Base-by-base conservation (phyloP, 2,797 vertebrate species). In the Megaceryle alcyon region DNA sequence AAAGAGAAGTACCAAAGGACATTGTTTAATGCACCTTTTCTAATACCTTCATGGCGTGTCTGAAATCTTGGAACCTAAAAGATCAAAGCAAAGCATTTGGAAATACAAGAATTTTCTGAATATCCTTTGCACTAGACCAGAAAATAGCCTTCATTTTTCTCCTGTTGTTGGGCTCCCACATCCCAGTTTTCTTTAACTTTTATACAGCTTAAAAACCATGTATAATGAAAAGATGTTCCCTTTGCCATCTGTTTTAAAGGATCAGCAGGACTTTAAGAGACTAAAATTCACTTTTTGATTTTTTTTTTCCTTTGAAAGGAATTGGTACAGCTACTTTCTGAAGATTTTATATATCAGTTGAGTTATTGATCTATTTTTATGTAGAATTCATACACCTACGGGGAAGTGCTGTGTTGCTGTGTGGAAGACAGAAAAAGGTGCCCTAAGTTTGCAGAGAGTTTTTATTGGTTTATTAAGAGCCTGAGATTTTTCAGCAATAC, bases 291-390 rank as follows among this genome's bases (percentile, higher is more conserved):
- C 69, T 85, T 88, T 96, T 73, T 97, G 86, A 93, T 95, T 95
- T 91, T 56, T 33, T 61, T 41, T 41, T 41, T 41, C 69, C 86
- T 97, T 96, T 95, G 88, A 95, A 95, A 82, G 39, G 90, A 88
- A 93, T 95, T 57, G 78, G 86, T 88, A 35, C 83, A 89, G 92
- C 63, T 75, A 57, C 83, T 95, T 95, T 78, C 91, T 95, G 96
- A 91, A 94, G 89, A 65, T 85, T 86, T 91, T 87, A 51, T 93
- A 46, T 94, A 81, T 77, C 91, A 71, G 59, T 92, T 90, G 90
- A 93, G 71, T 95, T 95, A 96, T 8, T 96, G 94, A 95, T 96
- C 96, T 96, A 94, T 95, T 95, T 97, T 95, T 92, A 61, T 81
- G 75, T 85, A 37, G 94, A 82, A 94, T 89, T 90, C 83, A 54